These are phyloP conservation scores for Ardeotis arabs DNA, from an alignment of 2,113 vertebrate genomes.

Conservation along the genomic window DNA sequence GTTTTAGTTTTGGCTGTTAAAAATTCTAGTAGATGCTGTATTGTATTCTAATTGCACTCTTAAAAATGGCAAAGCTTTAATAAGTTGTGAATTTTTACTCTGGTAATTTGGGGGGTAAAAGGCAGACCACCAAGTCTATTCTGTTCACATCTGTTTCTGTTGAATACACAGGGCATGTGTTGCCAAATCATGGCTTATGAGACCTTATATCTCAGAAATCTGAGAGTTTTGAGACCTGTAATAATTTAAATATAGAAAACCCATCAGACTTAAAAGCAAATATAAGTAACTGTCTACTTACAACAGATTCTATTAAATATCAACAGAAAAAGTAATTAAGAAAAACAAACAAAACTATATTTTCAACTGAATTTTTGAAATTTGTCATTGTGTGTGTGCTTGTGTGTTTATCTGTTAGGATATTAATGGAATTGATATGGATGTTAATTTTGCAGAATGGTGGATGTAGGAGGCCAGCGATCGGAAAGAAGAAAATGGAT, in stretches of 20 bases:
- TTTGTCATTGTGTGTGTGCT: neutral
- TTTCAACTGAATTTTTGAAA: neutral
- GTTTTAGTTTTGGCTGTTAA: neutral
- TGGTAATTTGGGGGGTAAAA: fast-evolving
- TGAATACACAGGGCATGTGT: neutral
- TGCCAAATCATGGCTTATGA: neutral
- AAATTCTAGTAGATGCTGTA: neutral
- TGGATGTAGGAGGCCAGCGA: conserved; percentile 94
- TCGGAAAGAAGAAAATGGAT: conserved; percentile 99
- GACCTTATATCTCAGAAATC: neutral
- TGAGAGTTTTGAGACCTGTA: neutral
- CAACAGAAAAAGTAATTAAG: neutral
- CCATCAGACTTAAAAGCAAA: neutral
- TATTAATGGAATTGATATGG: conserved; percentile 19
- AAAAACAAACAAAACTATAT: neutral
- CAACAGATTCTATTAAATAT: neutral
- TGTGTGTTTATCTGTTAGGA: neutral
- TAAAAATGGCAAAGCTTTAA: neutral
- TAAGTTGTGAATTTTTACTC: neutral
- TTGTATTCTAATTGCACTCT: neutral
- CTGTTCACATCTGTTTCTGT: neutral
- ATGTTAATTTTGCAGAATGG: conserved; percentile 87
- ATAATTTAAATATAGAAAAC: neutral
- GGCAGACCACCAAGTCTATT: neutral
- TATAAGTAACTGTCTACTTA: neutral